These are phyloP conservation scores for Ranitomeya imitator DNA, from an alignment of 2,113 vertebrate species.

Conservation along the genomic window DNA sequence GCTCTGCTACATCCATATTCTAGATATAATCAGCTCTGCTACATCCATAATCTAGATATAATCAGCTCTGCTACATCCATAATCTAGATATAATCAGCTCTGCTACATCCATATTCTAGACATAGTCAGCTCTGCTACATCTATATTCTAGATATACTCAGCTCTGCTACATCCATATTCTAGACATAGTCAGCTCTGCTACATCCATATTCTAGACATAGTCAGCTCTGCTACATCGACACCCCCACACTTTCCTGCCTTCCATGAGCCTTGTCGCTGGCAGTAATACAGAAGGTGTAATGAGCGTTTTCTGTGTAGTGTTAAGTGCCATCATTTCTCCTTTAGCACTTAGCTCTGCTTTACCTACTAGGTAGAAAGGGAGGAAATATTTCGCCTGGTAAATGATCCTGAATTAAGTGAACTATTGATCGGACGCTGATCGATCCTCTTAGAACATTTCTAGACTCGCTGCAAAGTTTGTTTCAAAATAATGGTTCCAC, in stretches of 20 bases:
- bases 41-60: background rate
- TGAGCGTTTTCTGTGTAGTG: background rate
- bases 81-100: background rate
- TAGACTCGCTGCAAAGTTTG: background rate
- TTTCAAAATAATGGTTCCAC: background rate
- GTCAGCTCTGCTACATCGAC: background rate
- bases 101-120: background rate
- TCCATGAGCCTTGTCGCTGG: background rate
- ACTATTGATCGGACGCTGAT: conserved; percentile 9
- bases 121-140: background rate
- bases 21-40: background rate
- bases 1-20: background rate
- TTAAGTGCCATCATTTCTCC: conserved; percentile 13
- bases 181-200: background rate
- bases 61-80: background rate
- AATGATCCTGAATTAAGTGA: conserved; percentile 33
- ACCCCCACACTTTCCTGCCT: background rate
- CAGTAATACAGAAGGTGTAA: background rate
- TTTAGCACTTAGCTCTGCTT: background rate
- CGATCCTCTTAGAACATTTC: conserved; percentile 9
- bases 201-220: background rate
- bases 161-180: background rate
- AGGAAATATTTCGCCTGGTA: background rate
- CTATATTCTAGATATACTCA: background rate
- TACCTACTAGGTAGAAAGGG: background rate